Conservation (phyloP, 2,113 vertebrate species). For the Regulus satrapa region DNA sequence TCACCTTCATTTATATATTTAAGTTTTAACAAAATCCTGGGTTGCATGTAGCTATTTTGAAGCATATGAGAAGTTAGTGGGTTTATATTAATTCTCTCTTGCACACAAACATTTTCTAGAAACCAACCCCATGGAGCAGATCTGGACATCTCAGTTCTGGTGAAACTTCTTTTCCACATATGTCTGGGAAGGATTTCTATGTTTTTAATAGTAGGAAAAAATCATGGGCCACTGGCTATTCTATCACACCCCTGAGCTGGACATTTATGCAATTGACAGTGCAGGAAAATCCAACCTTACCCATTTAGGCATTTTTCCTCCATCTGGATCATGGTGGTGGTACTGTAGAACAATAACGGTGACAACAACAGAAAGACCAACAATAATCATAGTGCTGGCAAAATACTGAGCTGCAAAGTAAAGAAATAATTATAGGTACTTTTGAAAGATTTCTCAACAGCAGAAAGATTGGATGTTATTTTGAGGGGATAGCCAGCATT, state of each 20-base stretch:
- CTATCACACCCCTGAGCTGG: not conserved
- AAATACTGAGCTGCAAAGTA: conserved; percentile 89
- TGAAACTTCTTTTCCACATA: not conserved
- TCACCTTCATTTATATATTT: not conserved
- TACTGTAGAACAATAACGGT: conserved; percentile 92
- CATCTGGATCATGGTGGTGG: conserved; percentile 92
- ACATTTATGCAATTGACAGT: not conserved
- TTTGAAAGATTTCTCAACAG: not conserved
- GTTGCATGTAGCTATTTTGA: not conserved
- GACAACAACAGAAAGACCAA: conserved; percentile 91
- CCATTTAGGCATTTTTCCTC: conserved; percentile 96
- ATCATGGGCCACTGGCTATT: not conserved
- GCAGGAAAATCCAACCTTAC: conserved; percentile 71
- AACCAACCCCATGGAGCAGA: not conserved
- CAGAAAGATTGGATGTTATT: not conserved
- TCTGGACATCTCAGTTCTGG: not conserved
- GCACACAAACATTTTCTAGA: not conserved
- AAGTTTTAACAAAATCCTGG: not conserved
- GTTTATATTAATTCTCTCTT: not conserved
- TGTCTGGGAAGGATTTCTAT: not conserved
- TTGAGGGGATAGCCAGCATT: not conserved
- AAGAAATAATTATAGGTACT: not conserved
- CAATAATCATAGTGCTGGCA: conserved; percentile 95
- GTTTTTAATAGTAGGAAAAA: not conserved
- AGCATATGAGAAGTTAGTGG: not conserved